Evolutionary conservation across 2,113 vertebrate species (phyloP), one percentile per base, ranked within the genome.

Genomic region (Melanotaenia duboulayi): DNA sequence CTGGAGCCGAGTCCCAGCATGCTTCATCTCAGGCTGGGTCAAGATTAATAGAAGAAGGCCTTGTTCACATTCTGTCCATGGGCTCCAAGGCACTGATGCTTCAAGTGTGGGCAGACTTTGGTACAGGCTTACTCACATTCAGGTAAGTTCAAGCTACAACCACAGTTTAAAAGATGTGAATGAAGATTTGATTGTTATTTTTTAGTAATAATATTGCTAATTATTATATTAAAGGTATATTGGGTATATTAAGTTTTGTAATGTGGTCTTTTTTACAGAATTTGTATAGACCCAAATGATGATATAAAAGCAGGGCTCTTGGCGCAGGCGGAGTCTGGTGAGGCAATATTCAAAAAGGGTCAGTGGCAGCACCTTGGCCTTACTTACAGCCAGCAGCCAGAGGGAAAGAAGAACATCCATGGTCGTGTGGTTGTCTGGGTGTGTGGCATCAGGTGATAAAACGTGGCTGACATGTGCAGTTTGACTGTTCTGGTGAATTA

Each of bases 41-140:
- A 19, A 94, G 88, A 56, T 90, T 94, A 69, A 24, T 92, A 56
- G 96, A 96, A 80, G 95, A 95, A 58, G 92, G 93, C 59, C 96
- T 95, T 23, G 66, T 97, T 82, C 98, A 99, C 79, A 79, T 99
- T 65, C 89, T 99, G 75, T 98, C 98, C 20, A 70, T 99, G 93
- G 98, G 98, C 72, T 99, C 98, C 74, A 98, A 97, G 90, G 95
- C 95, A 0, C 25, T 99, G 90, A 99, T 98, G 96, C 94, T 99
- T 66, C 98, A 99, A 93, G 93, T 98, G 82, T 99, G 98, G 98
- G 94, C 96, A 25, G 93, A 96, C 85, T 83, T 97, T 80, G 94
- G 87, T 48, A 94, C 89, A 2, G 93, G 96, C 80, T 90, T 90
- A 4, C 95, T 98, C 56, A 93, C 94, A 66, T 99, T 99, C 93